Conservation (phyloP, 37 sponge, comb jelly and placozoan species). For the Bolinopsis microptera region DNA sequence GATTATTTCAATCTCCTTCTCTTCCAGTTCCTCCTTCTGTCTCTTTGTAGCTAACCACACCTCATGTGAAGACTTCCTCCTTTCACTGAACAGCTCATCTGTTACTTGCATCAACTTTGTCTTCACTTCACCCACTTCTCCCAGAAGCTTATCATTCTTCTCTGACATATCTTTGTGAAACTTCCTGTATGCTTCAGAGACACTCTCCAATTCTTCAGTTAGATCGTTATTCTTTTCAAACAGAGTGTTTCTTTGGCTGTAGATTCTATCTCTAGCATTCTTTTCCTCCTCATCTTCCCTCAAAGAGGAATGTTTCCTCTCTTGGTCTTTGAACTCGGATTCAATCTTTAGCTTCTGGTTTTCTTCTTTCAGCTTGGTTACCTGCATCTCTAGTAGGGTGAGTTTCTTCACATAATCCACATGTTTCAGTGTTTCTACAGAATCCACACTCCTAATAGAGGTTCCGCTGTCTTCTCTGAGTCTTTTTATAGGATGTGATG, state of each 20-base stretch:
- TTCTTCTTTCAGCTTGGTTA: slow-evolving; percentile 51
- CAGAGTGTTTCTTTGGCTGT: slow-evolving; percentile 8
- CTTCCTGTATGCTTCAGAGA: slow-evolving; percentile 35
- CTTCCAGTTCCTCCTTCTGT: neutral
- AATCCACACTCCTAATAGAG: slow-evolving; percentile 3
- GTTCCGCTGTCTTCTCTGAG: slow-evolving; percentile 11
- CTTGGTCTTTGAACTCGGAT: neutral
- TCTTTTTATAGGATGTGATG: neutral
- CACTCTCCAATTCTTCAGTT: neutral
- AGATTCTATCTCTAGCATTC: slow-evolving; percentile 16
- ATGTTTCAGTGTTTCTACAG: neutral
- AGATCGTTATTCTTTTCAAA: slow-evolving; percentile 43
- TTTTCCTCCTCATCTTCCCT: slow-evolving; percentile 13
- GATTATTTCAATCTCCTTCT: neutral
- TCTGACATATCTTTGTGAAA: slow-evolving; percentile 50
- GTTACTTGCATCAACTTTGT: neutral
- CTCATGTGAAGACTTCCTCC: neutral
- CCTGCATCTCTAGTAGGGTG: slow-evolving; percentile 17
- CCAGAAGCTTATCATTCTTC: slow-evolving; percentile 42
- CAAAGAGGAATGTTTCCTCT: neutral
- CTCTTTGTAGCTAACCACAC: neutral
- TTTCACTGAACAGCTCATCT: slow-evolving; percentile 38
- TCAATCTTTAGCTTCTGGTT: slow-evolving; percentile 50
- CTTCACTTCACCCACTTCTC: slow-evolving; percentile 18
- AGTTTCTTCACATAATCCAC: slow-evolving; percentile 30